phyloP scores from a whole-genome alignment of 2,888 invertebrate species.

The Xylocampa areola region DNA sequence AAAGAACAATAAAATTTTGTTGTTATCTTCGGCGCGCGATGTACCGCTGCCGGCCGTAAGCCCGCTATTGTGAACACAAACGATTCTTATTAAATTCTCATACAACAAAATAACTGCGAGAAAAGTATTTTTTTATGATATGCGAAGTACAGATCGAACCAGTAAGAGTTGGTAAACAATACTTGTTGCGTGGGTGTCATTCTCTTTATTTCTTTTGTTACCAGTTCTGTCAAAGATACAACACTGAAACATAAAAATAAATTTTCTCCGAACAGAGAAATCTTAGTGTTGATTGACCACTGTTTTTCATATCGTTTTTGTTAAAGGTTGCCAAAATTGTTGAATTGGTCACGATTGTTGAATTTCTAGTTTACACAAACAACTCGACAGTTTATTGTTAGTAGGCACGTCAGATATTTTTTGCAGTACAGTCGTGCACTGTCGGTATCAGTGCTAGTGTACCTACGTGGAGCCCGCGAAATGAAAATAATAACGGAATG shows the following conservation, averaged over 20 bases:
- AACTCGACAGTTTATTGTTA: slow-evolving; percentile 42
- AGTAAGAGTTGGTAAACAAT: slow-evolving; percentile 22
- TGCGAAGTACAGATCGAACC: slow-evolving; percentile 15
- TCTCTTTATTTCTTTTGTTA: slow-evolving; percentile 7
- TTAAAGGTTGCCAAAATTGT: slow-evolving; percentile 41
- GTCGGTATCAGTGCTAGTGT: slow-evolving; percentile 41
- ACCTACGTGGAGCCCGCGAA: slow-evolving; percentile 58
- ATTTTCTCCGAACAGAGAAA: slow-evolving; percentile 32
- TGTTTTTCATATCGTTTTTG: slow-evolving; percentile 42
- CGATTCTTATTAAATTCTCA: slow-evolving; percentile 63
- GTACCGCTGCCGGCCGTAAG: slow-evolving; percentile 7
- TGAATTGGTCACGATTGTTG: slow-evolving; percentile 47
- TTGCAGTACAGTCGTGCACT: slow-evolving; percentile 45
- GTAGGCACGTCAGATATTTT: slow-evolving; percentile 46
- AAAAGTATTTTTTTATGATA: slow-evolving; percentile 43
- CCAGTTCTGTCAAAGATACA: slow-evolving; percentile 1
- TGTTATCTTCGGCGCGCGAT: slow-evolving; percentile 18
- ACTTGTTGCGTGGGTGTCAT: slow-evolving; percentile 31
- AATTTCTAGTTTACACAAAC: slow-evolving; percentile 47
- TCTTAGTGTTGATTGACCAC: slow-evolving; percentile 15
- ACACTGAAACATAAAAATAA: slow-evolving; percentile 12
- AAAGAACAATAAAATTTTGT: slow-evolving; percentile 15
- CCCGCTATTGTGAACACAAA: slow-evolving; percentile 28
- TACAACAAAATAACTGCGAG: slow-evolving; percentile 59
- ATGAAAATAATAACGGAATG: slow-evolving; percentile 88